A percentile compares a stretch with the other conserved stretches of the same genome.
Conservation (phyloP, 2,888 invertebrate species). For the Elysia crispata region DNA sequence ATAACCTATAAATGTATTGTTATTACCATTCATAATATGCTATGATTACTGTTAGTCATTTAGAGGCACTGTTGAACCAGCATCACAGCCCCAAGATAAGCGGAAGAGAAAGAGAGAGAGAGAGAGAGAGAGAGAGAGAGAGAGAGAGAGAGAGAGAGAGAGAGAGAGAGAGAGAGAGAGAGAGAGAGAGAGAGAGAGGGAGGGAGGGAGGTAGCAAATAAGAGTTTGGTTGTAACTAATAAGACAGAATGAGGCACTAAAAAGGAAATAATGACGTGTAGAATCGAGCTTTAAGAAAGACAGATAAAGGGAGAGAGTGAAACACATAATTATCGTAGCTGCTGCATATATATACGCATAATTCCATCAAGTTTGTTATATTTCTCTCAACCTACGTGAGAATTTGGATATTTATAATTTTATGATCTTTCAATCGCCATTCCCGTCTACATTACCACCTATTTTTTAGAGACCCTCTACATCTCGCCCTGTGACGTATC, state of each 20-base stretch:
- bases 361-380: neutral
- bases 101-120: slow-evolving; percentile 9
- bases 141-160: slow-evolving; percentile 19
- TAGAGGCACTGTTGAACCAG: too few relatives aligned
- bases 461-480: too few relatives aligned
- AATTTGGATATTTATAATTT: too few relatives aligned
- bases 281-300: slow-evolving; percentile 1
- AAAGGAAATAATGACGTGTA: neutral
- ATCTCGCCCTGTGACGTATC: too few relatives aligned
- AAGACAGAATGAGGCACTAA: slow-evolving; percentile 3
- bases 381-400: too few relatives aligned
- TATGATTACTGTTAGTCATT: neutral
- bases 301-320: slow-evolving; percentile 11
- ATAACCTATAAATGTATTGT: too few relatives aligned
- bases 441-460: too few relatives aligned
- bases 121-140: slow-evolving; percentile 16
- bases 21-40: neutral
- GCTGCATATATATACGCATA: neutral
- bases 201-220: neutral
- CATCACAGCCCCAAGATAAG: neutral
- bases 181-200: neutral
- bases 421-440: too few relatives aligned
- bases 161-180: slow-evolving; percentile 14
- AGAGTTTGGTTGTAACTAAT: too few relatives aligned
- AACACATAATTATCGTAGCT: too few relatives aligned